Base-by-base conservation (phyloP, 2,797 vertebrate species). In the Lacerta viridis region DNA sequence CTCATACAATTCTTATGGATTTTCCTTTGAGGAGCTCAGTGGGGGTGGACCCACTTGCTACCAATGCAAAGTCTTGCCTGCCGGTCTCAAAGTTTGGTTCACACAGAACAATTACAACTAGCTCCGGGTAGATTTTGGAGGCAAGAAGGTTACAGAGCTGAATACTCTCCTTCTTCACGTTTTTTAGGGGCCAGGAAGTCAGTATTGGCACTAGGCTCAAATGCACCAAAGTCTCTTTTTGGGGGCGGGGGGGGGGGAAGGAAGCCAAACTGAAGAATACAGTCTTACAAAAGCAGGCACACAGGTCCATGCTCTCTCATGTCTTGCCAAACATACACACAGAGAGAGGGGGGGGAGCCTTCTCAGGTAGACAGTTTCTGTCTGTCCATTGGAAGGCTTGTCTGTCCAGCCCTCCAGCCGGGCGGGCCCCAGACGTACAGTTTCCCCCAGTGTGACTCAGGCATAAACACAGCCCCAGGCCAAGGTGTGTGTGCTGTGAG, bases 371-470 rank as follows among this genome's bases (percentile, higher is more conserved):
- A 81, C 69, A 23, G 77, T 80, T 75, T 75, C 88, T 85, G 36
- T 50, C 61, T 29, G 79, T 81, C 71, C 88, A 82, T 81, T 89
- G 78, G 88, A 86, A 18, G 85, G 79, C 25, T 69, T 86, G 71
- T 68, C 69, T 82, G 88, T 89, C 83, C 86, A 64, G 43, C 61
- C 87, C 80, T 87, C 74, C 82, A 88, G 83, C 64, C 83, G 61
- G 78, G 83, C 83, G 86, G 89, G 88, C 79, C 84, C 77, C 83
- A 89, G 88, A 89, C 84, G 66, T 89, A 75, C 36, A 85, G 59
- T 89, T 88, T 90, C 86, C 71, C 86, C 89, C 50, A 88, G 86
- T 87, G 78, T 88, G 86, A 90, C 78, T 90, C 89, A 90, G 69
- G 81, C 82, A 80, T 85, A 90, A 88, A 90, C 86, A 88, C 86